phyloP scores from a whole-genome alignment of 2,888 invertebrate species.

The Cerastoderma edule region DNA sequence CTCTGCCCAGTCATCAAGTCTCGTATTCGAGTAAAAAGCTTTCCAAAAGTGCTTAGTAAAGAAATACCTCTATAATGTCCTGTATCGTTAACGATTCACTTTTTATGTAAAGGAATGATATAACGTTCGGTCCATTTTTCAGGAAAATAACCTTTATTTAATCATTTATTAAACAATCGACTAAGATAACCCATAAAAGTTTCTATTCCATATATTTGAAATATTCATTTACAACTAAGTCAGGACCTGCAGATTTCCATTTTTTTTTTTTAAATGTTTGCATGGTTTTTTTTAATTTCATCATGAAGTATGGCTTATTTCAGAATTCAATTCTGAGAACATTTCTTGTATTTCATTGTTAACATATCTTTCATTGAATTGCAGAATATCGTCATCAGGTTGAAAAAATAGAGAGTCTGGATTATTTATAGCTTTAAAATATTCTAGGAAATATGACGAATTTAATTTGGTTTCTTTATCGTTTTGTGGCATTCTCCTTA shows the following conservation, averaged over 20 bases:
- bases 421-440: no score
- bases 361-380: slow-evolving; percentile 9
- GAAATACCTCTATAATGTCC: no score
- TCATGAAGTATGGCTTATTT: background rate
- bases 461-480: background rate
- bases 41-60: no score
- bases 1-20: background rate
- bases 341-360: slow-evolving; percentile 14
- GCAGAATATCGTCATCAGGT: background rate
- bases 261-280: slow-evolving; percentile 4
- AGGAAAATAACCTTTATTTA: slow-evolving; percentile 10
- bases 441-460: no score
- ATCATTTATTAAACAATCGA: slow-evolving; percentile 4
- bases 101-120: background rate
- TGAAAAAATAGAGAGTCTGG: no score
- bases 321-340: slow-evolving; percentile 8
- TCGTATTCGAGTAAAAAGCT: no score
- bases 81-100: background rate
- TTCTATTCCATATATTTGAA: slow-evolving; percentile 20
- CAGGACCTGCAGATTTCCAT: background rate
- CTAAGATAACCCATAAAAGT: background rate
- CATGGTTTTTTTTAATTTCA: slow-evolving; percentile 14
- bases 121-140: slow-evolving; percentile 12
- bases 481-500: background rate
- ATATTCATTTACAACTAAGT: slow-evolving; percentile 23